Evolutionary conservation across 2,797 vertebrate species (phyloP), one percentile per base, ranked within the genome.

Genomic region (Myotis pilosus): DNA sequence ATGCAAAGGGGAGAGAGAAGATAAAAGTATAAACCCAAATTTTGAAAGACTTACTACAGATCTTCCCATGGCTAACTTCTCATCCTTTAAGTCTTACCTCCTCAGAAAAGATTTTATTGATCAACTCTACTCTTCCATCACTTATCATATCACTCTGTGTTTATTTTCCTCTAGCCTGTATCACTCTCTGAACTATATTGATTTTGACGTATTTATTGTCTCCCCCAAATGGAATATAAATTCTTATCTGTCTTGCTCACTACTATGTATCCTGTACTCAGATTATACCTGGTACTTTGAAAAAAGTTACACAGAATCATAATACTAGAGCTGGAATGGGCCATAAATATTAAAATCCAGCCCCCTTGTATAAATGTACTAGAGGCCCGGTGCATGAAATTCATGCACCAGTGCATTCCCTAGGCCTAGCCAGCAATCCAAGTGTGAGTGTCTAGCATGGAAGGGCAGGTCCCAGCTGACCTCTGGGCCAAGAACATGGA

Each of bases 311-410:
- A 88, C 47, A 83, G 72, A 74, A 49, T 78, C 12, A 49, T 55
- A 76, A 71, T 81, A 66, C 22, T 87, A 94, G 25, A 87, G 3
- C 4, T 74, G 13, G 16, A 72, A 90, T 33, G 16, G 5, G 13
- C 22, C 7, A 33, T 74, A 81, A 81, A 89, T 20, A 41, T 96
- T 86, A 75, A 92, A 92, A 69, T 87, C 13, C 55, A 85, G 49
- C 66, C 36, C 22, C 9, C 36, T 89, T 93, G 8, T 62, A 6
- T 62, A 28, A 62, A 62, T 62, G 57, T 62, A 62, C 57, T 62
- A 62, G 25, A 62, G 57, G 12, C 28, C 12, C 25, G 12, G 28
- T 62, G 57, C 25, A 62, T 62, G 12, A 62, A 62, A 62, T 60
- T 28, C 4, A 4, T 60, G 23, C 23, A 60, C 57, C 23, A 2